phyloP scores from a whole-genome alignment of 2,113 vertebrate genomes.

The Bubo blakistoni region DNA sequence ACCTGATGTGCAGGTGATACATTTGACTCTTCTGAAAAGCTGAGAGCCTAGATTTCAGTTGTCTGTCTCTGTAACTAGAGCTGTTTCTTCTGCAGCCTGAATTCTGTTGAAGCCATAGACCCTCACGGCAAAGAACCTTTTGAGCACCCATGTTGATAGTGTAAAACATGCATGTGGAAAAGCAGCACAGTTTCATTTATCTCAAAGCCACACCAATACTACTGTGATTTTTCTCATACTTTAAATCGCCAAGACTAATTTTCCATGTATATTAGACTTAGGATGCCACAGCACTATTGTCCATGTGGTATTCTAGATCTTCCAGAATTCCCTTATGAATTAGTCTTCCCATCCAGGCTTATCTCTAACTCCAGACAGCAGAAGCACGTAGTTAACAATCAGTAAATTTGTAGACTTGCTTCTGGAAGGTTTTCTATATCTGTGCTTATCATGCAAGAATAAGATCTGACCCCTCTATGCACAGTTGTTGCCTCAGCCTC shows the following conservation, averaged over 20 bases:
- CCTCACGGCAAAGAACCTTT: background rate
- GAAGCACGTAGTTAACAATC: background rate
- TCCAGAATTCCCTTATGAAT: background rate
- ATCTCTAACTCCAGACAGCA: background rate
- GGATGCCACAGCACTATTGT: background rate
- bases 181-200: background rate
- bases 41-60: background rate
- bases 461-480: background rate
- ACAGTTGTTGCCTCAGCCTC: background rate
- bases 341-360: background rate
- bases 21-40: background rate
- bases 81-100: background rate
- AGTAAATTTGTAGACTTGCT: background rate
- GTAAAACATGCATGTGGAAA: background rate
- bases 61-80: background rate
- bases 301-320: background rate
- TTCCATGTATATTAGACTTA: rapidly evolving
- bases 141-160: background rate
- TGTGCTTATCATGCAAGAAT: background rate
- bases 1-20: background rate
- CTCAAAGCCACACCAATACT: background rate
- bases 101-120: background rate
- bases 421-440: background rate
- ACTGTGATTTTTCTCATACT: background rate
- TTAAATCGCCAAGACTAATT: background rate